Conservation (phyloP, 2,797 vertebrate species). For the Synaphobranchus kaupii region DNA sequence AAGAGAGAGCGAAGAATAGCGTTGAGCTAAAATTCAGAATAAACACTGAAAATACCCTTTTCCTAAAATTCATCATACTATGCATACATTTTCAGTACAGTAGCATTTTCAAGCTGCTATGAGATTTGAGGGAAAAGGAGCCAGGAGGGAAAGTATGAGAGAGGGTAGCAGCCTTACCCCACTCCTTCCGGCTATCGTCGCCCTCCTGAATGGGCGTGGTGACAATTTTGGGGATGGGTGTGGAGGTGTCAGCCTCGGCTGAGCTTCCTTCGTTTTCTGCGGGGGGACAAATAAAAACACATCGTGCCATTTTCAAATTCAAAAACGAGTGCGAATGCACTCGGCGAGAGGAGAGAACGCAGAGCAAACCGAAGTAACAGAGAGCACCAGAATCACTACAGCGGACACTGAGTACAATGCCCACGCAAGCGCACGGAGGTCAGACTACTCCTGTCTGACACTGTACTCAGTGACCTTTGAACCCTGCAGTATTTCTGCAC, state of each 20-base stretch:
- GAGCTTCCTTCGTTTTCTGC: constrained; percentile 58
- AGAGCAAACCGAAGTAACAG: neutral
- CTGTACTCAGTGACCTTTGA: neutral
- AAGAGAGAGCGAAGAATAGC: neutral
- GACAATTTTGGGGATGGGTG: constrained; percentile 72
- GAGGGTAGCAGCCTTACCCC: constrained; percentile 58
- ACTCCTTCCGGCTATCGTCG: constrained; percentile 57
- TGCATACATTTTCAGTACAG: too few relatives aligned
- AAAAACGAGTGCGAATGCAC: constrained; percentile 2
- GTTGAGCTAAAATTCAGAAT: neutral
- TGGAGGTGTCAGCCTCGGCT: constrained; percentile 59
- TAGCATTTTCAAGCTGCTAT: neutral
- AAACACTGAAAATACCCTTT: neutral
- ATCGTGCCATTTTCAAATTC: constrained; percentile 13
- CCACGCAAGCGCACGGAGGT: neutral
- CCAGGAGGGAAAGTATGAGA: neutral
- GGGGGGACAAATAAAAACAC: constrained; percentile 29
- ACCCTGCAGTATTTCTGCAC: neutral
- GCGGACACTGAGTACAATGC: neutral
- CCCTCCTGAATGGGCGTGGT: constrained; percentile 73
- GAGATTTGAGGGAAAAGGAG: neutral
- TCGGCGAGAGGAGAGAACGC: neutral
- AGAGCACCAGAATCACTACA: neutral
- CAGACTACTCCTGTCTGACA: too few relatives aligned
- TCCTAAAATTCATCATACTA: too few relatives aligned